These are phyloP conservation scores for Holothuria glaberrima DNA, from an alignment of 35 echinoderm and acorn worm genomes.

Conservation along the genomic window DNA sequence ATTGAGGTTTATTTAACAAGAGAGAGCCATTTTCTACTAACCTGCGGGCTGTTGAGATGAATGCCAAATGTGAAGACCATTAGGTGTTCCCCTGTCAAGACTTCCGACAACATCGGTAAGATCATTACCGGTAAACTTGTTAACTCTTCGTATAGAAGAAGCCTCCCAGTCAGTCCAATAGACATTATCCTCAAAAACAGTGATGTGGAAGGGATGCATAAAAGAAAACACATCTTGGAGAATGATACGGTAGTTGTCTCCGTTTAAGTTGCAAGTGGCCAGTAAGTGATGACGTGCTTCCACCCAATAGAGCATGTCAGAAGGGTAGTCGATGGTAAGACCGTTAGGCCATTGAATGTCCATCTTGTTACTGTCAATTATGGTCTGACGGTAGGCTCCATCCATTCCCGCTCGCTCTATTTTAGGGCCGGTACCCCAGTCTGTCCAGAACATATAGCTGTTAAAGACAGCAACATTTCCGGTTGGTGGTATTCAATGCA, in stretches of 20 bases:
- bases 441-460: conserved; percentile 92
- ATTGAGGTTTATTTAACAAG: too few species aligned
- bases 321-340: conserved; percentile 73
- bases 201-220: conserved; percentile 80
- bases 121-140: conserved; percentile 81
- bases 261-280: conserved; percentile 65
- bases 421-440: conserved; percentile 74
- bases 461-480: too few species aligned
- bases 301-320: conserved; percentile 81
- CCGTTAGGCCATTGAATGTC: conserved; percentile 91
- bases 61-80: conserved; percentile 82
- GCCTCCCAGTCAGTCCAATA: conserved; percentile 96
- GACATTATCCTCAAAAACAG: conserved; percentile 90
- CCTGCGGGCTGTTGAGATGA: conserved; percentile 63
- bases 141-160: conserved; percentile 61
- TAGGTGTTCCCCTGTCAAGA: conserved; percentile 33
- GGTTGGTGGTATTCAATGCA: too few species aligned
- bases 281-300: conserved; percentile 81
- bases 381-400: conserved; percentile 47
- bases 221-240: conserved; percentile 31
- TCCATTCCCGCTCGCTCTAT: conserved; percentile 94
- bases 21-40: too few species aligned
- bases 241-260: conserved; percentile 44
- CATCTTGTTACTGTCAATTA: conserved; percentile 21
- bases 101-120: conserved; percentile 44